These are phyloP conservation scores for Nymphalis urticae DNA, from an alignment of 2,888 invertebrate genomes.

Conservation along the genomic window DNA sequence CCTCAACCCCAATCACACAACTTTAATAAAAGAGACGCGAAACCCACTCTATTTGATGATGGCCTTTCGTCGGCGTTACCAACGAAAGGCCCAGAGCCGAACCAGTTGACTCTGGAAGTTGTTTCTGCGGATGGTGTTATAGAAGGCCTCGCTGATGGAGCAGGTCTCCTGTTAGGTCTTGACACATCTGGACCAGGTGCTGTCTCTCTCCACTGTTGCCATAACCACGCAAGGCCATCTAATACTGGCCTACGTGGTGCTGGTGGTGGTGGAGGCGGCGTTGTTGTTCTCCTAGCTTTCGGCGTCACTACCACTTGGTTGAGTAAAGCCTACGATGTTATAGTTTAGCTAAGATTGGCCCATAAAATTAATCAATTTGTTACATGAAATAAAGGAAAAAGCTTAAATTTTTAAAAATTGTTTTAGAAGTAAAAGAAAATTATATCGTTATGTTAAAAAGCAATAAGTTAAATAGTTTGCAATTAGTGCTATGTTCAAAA, in stretches of 20 bases:
- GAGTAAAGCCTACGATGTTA: slow-evolving; percentile 79
- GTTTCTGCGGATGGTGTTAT: slow-evolving; percentile 56
- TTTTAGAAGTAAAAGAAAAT: neutral
- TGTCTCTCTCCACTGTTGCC: slow-evolving; percentile 82
- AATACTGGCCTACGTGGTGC: slow-evolving; percentile 75
- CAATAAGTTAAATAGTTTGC: neutral
- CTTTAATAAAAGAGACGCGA: slow-evolving; percentile 72
- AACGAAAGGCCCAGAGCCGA: slow-evolving; percentile 77
- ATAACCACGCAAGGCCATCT: slow-evolving; percentile 81
- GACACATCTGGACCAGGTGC: slow-evolving; percentile 61
- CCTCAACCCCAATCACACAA: slow-evolving; percentile 76
- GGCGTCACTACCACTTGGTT: slow-evolving; percentile 82
- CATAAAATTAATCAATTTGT: slow-evolving; percentile 1
- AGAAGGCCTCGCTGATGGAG: slow-evolving; percentile 53
- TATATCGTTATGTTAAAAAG: neutral
- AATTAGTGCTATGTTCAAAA: slow-evolving; percentile 2
- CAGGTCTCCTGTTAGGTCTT: slow-evolving; percentile 55
- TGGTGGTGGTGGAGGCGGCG: slow-evolving; percentile 70
- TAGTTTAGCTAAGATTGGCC: slow-evolving; percentile 48
- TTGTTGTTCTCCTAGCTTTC: slow-evolving; percentile 70
- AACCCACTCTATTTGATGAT: slow-evolving; percentile 76
- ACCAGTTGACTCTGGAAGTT: slow-evolving; percentile 68
- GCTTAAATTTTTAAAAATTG: neutral
- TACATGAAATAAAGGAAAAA: neutral
- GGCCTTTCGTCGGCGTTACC: slow-evolving; percentile 74